Conservation (phyloP, 2,888 invertebrate species). For the Aspidiotus rigidus region DNA sequence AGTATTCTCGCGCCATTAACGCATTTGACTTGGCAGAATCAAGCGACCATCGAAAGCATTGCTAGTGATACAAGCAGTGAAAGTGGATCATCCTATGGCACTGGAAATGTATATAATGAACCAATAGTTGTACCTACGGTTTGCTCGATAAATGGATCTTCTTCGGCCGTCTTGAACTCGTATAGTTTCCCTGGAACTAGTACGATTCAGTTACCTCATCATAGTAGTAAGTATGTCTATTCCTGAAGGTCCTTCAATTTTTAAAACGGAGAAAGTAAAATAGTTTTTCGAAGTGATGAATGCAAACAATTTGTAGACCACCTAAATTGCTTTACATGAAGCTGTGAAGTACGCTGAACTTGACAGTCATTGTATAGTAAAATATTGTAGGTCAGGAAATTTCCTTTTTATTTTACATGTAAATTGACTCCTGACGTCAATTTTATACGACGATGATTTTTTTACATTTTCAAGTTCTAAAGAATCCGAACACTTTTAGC, state of each 20-base stretch:
- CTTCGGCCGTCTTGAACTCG: constrained; percentile 8
- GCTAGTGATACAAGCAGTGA: constrained; percentile 10
- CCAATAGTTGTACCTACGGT: constrained; percentile 13
- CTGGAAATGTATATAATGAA: neutral
- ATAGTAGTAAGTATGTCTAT: neutral
- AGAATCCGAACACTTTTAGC: too few species aligned
- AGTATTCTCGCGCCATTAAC: neutral
- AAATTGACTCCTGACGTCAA: too few species aligned
- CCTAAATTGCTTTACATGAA: too few species aligned
- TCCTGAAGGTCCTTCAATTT: constrained; percentile 2
- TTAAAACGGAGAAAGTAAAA: constrained; percentile 5
- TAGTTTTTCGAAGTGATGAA: too few species aligned
- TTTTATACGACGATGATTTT: too few species aligned
- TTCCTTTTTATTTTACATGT: too few species aligned
- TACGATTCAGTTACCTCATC: constrained; percentile 22
- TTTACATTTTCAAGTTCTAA: too few species aligned
- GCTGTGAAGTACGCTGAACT: too few species aligned
- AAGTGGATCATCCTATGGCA: neutral
- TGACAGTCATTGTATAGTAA: too few species aligned
- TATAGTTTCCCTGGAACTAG: neutral
- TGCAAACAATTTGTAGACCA: too few species aligned
- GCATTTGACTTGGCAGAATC: constrained; percentile 12
- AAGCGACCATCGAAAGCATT: constrained; percentile 5
- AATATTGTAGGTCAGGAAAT: too few species aligned
- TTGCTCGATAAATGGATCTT: constrained; percentile 20